Conservation (phyloP, 2,888 invertebrate genomes). For the Nomada lathburiana region DNA sequence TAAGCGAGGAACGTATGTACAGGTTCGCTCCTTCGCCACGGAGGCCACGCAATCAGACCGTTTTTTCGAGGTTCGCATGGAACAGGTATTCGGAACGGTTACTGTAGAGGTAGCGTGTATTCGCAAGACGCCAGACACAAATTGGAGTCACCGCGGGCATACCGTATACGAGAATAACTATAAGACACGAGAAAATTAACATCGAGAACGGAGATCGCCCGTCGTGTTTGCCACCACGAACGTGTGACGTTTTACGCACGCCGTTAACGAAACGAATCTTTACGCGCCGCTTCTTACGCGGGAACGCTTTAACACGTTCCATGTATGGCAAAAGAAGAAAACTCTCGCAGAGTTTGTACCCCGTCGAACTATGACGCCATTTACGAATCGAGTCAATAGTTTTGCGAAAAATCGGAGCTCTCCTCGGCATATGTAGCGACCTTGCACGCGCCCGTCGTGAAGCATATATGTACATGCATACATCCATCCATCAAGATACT, state of each 20-base stretch:
- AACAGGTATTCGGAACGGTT: constrained; percentile 75
- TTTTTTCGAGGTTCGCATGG: constrained; percentile 68
- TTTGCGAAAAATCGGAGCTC: too few species aligned
- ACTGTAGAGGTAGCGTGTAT: constrained; percentile 53
- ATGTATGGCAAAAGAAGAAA: too few species aligned
- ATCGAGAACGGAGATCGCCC: constrained; percentile 5
- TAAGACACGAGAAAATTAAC: constrained; percentile 33
- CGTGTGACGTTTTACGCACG: not conserved
- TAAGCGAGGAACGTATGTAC: constrained; percentile 47
- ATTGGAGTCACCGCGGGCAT: constrained; percentile 49
- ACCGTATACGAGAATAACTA: constrained; percentile 49
- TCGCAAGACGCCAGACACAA: constrained; percentile 60
- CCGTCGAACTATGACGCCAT: too few species aligned
- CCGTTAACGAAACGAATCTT: not conserved
- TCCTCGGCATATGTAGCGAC: too few species aligned
- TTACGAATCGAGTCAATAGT: too few species aligned
- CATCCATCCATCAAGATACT: constrained; percentile 23
- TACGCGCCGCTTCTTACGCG: constrained; percentile 31
- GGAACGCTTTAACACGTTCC: constrained; percentile 34
- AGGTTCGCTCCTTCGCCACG: constrained; percentile 43
- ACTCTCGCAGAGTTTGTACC: too few species aligned
- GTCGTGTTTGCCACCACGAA: not conserved
- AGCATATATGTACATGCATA: too few species aligned
- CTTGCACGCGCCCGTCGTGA: too few species aligned
- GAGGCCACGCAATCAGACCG: constrained; percentile 65